phyloP scores from a whole-genome alignment of 2,113 vertebrate species.

The Nyctibius bracteatus region DNA sequence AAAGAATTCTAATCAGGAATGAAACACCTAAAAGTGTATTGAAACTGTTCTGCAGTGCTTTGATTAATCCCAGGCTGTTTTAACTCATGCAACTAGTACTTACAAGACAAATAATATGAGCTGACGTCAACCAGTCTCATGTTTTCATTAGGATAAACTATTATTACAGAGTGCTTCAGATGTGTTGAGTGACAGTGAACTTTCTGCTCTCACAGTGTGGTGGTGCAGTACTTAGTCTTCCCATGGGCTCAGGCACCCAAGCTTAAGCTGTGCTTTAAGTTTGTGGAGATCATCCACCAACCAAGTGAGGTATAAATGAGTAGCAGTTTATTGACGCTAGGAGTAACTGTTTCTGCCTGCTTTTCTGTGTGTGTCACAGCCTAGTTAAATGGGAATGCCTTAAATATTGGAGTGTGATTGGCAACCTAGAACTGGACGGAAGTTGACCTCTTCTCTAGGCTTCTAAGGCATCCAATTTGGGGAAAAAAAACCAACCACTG shows the following conservation, averaged over 20 bases:
- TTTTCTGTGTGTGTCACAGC: neutral
- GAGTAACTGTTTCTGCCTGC: neutral
- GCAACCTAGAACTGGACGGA: neutral
- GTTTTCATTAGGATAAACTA: slow-evolving; percentile 21
- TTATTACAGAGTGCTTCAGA: neutral
- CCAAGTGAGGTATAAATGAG: neutral
- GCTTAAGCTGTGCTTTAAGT: neutral
- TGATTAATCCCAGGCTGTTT: slow-evolving; percentile 1
- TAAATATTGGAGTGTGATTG: neutral
- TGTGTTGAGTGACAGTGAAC: neutral
- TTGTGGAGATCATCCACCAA: neutral
- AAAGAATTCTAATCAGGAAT: slow-evolving; percentile 41
- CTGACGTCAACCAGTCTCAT: neutral
- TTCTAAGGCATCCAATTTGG: neutral
- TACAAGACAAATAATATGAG: slow-evolving; percentile 28
- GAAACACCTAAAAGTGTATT: slow-evolving; percentile 21
- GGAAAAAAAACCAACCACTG: accelerated
- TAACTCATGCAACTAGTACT: slow-evolving; percentile 6
- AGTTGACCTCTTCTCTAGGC: neutral
- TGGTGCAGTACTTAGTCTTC: neutral
- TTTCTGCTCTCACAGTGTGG: neutral
- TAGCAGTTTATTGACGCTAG: neutral
- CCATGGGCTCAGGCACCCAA: neutral
- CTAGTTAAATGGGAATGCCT: neutral
- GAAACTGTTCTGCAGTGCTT: neutral